Base-by-base conservation (phyloP, 2,113 vertebrate genomes). In the Pluvianellus socialis region DNA sequence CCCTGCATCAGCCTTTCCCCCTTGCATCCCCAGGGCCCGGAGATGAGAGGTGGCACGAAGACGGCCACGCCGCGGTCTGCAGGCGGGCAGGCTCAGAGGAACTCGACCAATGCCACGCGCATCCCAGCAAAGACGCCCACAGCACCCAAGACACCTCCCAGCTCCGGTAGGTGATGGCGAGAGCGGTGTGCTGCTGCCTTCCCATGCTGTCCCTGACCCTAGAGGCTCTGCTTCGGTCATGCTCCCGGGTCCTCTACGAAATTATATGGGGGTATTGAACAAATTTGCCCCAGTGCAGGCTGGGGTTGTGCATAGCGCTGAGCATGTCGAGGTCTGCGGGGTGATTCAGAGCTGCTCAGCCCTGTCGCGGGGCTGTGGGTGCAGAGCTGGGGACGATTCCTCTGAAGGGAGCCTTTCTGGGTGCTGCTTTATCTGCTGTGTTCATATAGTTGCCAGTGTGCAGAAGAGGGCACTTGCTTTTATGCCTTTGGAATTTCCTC, bases 111-210 rank as follows among this genome's bases (percentile, higher is more conserved):
- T 1, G 98, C 98, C 92, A 98, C 98, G 38, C 99, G 99, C 96
- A 98, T 99, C 65, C 98, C 99, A 12, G 98, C 98, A 33, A 99
- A 99, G 98, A 98, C 98, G 14, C 98, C 98, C 12, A 97, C 98
- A 10, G 53, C 97, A 83, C 98, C 98, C 56, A 98, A 98, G 97
- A 98, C 98, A 22, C 98, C 98, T 5, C 98, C 98, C 2, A 94
- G 97, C 90, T 96, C 97, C 7, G 97, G 98, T 98, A 97, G 81
- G 96, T 86, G 68, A 62, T 27, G 63, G n/a, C 2, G 16, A 32
- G 61, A 63, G 45, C 12, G 2, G 1, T 0, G 5, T 20, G 52
- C 50, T 17, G 56, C 33, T 55, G 17, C 73, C 45, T 44, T 47
- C 40, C 45, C 12, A 0, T 2, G 12, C 27, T 3, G 35, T 5